These are phyloP conservation scores for Apteryx mantelli DNA, from an alignment of 2,113 vertebrate genomes.

Conservation along the genomic window DNA sequence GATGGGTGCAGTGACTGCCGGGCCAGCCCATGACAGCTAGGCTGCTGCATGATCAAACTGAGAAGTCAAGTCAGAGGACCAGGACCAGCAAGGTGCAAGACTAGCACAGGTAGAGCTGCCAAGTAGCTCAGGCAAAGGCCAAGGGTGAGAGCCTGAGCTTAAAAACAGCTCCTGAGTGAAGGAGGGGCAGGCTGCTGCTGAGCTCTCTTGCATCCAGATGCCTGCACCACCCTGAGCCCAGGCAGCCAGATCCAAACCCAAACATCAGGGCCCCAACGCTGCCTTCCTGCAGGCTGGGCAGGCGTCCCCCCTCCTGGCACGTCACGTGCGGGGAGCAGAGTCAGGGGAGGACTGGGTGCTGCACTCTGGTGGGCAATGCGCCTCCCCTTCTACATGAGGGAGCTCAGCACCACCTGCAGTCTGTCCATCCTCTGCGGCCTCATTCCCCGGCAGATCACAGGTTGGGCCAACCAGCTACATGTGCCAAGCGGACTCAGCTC, in stretches of 20 bases:
- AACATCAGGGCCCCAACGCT: too few species aligned
- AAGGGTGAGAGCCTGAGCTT: background rate
- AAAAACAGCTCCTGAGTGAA: background rate
- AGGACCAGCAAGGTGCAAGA: too few species aligned
- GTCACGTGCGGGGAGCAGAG: background rate
- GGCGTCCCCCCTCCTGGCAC: too few species aligned
- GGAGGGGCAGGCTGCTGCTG: background rate
- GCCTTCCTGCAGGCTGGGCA: too few species aligned
- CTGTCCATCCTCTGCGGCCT: background rate
- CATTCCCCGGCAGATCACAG: background rate
- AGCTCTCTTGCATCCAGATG: background rate
- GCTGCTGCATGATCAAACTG: too few species aligned
- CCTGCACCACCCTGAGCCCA: background rate
- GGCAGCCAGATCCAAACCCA: background rate
- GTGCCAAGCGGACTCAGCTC: background rate
- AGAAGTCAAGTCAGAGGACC: too few species aligned
- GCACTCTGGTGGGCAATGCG: background rate
- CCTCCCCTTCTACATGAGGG: background rate
- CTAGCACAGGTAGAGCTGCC: too few species aligned
- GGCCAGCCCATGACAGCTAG: too few species aligned
- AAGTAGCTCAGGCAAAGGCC: background rate
- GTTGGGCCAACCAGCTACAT: background rate
- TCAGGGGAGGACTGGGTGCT: rapidly evolving
- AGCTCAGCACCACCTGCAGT: background rate
- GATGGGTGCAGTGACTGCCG: too few species aligned